Evolutionary conservation across 92 coral and sea anemone genomes (phyloP).

Genomic region (Palythoa heliodiscus): DNA sequence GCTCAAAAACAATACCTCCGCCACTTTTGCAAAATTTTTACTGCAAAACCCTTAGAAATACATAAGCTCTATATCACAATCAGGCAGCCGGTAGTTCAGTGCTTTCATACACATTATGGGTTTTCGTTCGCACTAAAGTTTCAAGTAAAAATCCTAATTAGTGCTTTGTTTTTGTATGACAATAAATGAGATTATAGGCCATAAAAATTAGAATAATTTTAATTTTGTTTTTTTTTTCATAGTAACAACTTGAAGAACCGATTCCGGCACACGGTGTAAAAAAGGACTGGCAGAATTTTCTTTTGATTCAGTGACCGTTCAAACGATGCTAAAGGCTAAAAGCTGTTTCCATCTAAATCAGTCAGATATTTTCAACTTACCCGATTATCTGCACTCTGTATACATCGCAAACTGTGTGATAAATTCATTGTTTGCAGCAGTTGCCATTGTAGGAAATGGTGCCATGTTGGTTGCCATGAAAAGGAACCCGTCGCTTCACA

Average conservation of each 20-base stretch:
- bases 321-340: background rate
- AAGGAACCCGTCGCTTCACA: conserved; percentile 48
- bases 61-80: too few species aligned
- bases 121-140: too few species aligned
- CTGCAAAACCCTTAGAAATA: too few species aligned
- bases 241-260: background rate
- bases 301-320: background rate
- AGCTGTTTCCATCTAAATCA: conserved; percentile 15
- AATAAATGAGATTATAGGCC: too few species aligned
- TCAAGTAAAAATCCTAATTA: too few species aligned
- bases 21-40: too few species aligned
- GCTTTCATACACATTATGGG: too few species aligned
- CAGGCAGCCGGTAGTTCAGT: too few species aligned
- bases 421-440: conserved; percentile 40
- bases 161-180: too few species aligned
- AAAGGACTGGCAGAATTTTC: background rate
- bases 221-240: background rate
- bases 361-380: background rate
- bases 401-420: conserved; percentile 55
- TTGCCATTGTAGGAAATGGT: conserved; percentile 49
- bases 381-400: conserved; percentile 42
- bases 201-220: too few species aligned
- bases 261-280: background rate
- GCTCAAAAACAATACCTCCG: too few species aligned
- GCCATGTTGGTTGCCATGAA: conserved; percentile 46